Base-by-base conservation (phyloP, 2,797 vertebrate species). In the Lateolabrax maculatus region DNA sequence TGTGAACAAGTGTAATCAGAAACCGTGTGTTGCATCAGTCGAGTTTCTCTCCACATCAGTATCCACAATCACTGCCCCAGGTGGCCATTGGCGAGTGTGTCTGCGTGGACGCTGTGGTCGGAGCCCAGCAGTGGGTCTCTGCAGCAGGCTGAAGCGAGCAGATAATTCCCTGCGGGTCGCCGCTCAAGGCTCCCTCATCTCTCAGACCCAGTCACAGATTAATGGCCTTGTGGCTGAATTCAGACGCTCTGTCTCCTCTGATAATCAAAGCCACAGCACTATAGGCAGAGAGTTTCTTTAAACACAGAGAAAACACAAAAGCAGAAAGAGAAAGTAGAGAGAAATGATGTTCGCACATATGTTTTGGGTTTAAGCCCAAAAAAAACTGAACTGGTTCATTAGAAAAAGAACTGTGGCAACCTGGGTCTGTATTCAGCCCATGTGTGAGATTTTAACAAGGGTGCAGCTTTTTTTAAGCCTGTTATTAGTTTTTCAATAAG, bases 251-350 rank as follows among this genome's bases (percentile, higher is more conserved):
- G 83, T 87, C 88, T 79, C 91, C 88, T 91, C 75, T 16, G 84
- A 90, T 92, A 91, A 93, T 94, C 90, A 92, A 87, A 93, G 78
- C 41, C 75, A 61, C 82, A 79, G 77, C 55, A 13, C 63, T 55
- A 19, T 49, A 18, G 51, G 44, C 58, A 67, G 60, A 63, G 49
- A 75, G 18, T 64, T 70, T 84, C 55, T 83, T 82, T 57, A 68
- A 83, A 76, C 51, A 56, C 39, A n/a, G 44, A 68, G 7, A 63
- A 10, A 39, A 55, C 19, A 48, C 19, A 46, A 37, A 51, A 34
- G 25, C 11, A 73, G 31, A 66, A 13, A 46, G 34, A 37, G 31
- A 44, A 71, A 60, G 48, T 13, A 48, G 34, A 56, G 19, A 53
- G 12, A 31, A 63, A 29, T 25, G 55, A 18, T 63, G 56, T 57